Conservation (phyloP, 2,797 vertebrate species). For the Pantherophis vulpinus region DNA sequence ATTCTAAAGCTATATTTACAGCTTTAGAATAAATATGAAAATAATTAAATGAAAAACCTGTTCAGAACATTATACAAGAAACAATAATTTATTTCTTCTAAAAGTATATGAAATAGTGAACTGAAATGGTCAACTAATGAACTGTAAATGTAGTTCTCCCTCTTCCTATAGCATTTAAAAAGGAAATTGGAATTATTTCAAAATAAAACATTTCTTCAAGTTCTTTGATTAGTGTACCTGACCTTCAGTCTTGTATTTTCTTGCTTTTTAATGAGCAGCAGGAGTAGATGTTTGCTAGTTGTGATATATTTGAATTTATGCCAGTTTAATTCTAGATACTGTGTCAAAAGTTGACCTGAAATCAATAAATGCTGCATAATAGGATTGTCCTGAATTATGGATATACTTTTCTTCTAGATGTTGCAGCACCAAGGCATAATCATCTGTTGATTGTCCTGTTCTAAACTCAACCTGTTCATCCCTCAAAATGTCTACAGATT, state of each 20-base stretch:
- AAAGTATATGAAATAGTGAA: slow-evolving; percentile 7
- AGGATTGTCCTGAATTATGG: neutral
- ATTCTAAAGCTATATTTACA: slow-evolving; percentile 8
- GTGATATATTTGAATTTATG: neutral
- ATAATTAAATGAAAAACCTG: neutral
- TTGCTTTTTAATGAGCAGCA: neutral
- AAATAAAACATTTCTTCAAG: neutral
- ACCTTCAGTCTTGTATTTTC: neutral
- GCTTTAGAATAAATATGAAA: neutral
- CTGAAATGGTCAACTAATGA: neutral
- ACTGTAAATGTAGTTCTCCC: neutral
- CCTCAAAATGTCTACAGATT: neutral
- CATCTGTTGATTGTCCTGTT: neutral
- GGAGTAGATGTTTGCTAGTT: neutral
- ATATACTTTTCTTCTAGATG: neutral
- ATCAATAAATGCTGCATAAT: neutral
- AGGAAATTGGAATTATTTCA: slow-evolving; percentile 13
- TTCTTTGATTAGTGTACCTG: neutral
- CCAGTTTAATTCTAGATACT: neutral
- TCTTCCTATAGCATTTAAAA: slow-evolving; percentile 12
- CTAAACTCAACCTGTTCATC: neutral
- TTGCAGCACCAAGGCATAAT: neutral
- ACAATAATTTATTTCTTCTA: slow-evolving; percentile 8
- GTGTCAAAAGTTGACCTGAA: neutral
- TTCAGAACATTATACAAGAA: slow-evolving; percentile 7